Conservation (phyloP, 2,888 invertebrate genomes). For the Crematogaster levior region DNA sequence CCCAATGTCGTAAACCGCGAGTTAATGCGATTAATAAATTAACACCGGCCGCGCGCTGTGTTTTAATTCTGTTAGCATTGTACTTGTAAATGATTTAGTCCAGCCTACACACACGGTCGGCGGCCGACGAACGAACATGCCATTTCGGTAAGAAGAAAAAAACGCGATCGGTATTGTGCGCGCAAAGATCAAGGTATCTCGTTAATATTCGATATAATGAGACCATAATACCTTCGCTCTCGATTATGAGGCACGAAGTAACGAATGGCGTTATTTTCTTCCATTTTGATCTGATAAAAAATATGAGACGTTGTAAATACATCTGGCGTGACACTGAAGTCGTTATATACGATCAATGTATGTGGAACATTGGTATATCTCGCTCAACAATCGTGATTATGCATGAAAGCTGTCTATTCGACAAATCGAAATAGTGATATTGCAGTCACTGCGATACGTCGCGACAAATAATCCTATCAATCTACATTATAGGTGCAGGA, state of each 20-base stretch:
- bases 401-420: neutral
- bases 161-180: conserved; percentile 20
- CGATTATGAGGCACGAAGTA: conserved; percentile 9
- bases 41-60: neutral
- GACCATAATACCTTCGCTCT: conserved; percentile 1
- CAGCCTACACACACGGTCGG: too few species aligned
- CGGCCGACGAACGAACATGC: neutral
- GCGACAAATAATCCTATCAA: neutral
- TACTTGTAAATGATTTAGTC: conserved; percentile 11
- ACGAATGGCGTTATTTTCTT: conserved; percentile 5
- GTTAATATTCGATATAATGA: conserved; percentile 17
- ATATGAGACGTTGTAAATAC: neutral
- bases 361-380: neutral
- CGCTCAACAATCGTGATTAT: neutral
- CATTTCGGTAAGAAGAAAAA: conserved; percentile 6
- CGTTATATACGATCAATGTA: neutral
- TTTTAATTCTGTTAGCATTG: conserved; percentile 46
- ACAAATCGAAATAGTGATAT: neutral
- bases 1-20: conserved; percentile 41
- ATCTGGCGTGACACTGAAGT: neutral
- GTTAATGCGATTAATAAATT: conserved; percentile 62
- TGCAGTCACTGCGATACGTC: neutral
- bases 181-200: conserved; percentile 38
- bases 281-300: conserved; percentile 4
- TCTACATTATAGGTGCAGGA: conserved; percentile 80